phyloP scores from a whole-genome alignment of 2,888 invertebrate species.

The Patella pellucida region DNA sequence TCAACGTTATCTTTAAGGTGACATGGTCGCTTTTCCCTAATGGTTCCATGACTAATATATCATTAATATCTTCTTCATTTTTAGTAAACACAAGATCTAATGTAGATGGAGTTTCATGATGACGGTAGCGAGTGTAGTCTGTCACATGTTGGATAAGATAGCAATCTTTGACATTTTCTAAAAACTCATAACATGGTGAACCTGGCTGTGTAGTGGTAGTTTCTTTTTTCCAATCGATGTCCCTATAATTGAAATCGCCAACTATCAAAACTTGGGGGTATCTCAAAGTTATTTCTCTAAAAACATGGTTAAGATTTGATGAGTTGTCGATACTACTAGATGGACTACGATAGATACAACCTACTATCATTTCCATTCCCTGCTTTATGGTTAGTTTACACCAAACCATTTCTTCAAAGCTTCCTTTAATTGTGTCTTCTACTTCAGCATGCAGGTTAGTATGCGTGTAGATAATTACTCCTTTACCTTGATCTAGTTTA shows the following conservation, averaged over 20 bases:
- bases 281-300: too few species aligned
- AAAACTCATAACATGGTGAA: neutral
- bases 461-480: neutral
- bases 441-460: neutral
- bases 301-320: neutral
- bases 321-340: neutral
- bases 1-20: neutral
- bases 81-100: neutral
- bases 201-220: neutral
- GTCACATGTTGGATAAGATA: neutral
- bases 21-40: neutral
- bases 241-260: too few species aligned
- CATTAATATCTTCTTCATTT: neutral
- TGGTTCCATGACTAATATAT: neutral
- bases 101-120: neutral
- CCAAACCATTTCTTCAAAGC: slow-evolving; percentile 1
- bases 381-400: neutral
- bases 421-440: neutral
- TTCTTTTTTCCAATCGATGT: too few species aligned
- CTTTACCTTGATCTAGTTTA: neutral
- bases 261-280: neutral
- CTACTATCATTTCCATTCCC: neutral
- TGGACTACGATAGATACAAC: neutral
- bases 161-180: neutral
- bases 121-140: neutral